Percentiles rank a stretch among this genome's conserved stretches.
These are phyloP conservation scores for Montipora efflorescens DNA, from an alignment of 64 coral and sea anemone genomes.

Conservation along the genomic window DNA sequence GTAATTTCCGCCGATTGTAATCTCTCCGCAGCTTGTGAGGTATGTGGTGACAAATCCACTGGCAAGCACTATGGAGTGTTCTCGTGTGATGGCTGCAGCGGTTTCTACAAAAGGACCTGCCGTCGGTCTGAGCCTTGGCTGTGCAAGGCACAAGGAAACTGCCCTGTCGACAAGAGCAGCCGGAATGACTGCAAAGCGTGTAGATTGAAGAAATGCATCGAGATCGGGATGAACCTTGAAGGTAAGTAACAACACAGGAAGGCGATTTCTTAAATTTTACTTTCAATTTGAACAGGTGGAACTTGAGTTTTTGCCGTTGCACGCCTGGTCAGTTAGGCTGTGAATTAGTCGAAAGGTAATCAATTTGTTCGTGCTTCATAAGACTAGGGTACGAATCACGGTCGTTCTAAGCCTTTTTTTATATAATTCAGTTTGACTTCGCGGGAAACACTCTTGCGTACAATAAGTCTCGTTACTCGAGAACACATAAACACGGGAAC, in stretches of 20 bases:
- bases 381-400: too few relatives aligned
- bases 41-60: constrained; percentile 92
- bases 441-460: too few relatives aligned
- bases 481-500: too few relatives aligned
- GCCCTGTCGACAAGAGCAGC: constrained; percentile 86
- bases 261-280: too few relatives aligned
- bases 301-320: too few relatives aligned
- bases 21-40: constrained; percentile 79
- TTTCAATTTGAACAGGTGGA: too few relatives aligned
- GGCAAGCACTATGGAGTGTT: constrained; percentile 98
- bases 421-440: too few relatives aligned
- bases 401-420: too few relatives aligned
- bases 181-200: constrained; percentile 95
- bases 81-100: constrained; percentile 95
- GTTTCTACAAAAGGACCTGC: constrained; percentile 93
- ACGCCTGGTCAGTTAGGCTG: too few relatives aligned
- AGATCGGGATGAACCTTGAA: constrained; percentile 89
- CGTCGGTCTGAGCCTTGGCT: constrained; percentile 88
- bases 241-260: constrained; percentile 50
- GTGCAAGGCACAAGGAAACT: constrained; percentile 77
- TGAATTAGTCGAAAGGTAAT: too few relatives aligned
- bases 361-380: too few relatives aligned
- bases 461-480: too few relatives aligned
- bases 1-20: background rate
- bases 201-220: constrained; percentile 88